A percentile compares a stretch with the other conserved stretches of the same genome.
phyloP scores from a whole-genome alignment of 23 tunicate genomes.

The Styela plicata region DNA sequence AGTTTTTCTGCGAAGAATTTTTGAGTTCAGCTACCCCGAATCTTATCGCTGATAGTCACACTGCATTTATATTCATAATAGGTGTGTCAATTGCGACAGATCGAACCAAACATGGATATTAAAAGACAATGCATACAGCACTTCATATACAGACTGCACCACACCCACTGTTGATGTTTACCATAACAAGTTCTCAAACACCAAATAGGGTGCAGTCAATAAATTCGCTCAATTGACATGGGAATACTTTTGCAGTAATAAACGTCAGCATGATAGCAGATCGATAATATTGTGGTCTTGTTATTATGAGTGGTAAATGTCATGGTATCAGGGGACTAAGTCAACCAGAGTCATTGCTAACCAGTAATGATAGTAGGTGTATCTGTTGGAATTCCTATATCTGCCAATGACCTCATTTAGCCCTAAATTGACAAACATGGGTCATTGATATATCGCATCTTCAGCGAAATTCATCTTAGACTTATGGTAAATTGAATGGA shows the following conservation, averaged over 20 bases:
- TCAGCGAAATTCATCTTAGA: too few species aligned
- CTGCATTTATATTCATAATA: too few species aligned
- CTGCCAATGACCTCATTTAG: not conserved
- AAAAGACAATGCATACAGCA: too few species aligned
- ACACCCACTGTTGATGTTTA: not conserved
- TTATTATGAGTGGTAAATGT: not conserved
- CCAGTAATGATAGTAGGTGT: not conserved
- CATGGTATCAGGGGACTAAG: not conserved
- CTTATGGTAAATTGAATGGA: too few species aligned
- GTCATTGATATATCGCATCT: too few species aligned
- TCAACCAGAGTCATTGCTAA: not conserved
- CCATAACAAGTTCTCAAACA: not conserved
- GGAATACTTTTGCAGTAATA: not conserved
- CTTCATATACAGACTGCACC: not conserved
- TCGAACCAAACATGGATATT: too few species aligned
- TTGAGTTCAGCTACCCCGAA: too few species aligned
- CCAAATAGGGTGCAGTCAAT: not conserved
- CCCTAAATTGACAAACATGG: too few species aligned
- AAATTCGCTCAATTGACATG: not conserved
- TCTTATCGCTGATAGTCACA: too few species aligned
- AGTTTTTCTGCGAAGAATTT: too few species aligned
- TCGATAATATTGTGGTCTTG: not conserved
- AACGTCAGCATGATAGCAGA: not conserved
- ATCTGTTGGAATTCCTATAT: not conserved
- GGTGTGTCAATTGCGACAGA: too few species aligned